Evolutionary conservation across 2,797 vertebrate genomes (phyloP).

Genomic region (Neomorphus geoffroyi): DNA sequence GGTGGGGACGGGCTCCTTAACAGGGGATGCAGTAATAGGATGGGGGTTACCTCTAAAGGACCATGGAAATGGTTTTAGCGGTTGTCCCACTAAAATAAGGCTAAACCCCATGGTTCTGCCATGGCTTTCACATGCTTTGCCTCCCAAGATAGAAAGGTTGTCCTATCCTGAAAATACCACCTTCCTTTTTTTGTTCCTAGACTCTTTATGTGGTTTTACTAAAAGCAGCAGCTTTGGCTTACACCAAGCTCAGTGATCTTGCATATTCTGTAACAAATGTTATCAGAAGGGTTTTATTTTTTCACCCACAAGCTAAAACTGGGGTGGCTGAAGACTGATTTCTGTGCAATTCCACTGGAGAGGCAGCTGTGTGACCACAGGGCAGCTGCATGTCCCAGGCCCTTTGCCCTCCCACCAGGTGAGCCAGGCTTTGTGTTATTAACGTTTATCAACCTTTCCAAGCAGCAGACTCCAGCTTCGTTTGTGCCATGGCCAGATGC

Average conservation of each 20-base stretch:
- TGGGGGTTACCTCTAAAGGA: background rate
- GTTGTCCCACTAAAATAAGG: background rate
- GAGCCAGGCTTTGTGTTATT: background rate
- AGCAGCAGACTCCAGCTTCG: background rate
- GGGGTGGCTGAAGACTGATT: background rate
- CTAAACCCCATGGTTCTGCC: background rate
- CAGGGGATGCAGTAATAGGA: no score
- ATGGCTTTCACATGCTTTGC: background rate
- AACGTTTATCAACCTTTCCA: background rate
- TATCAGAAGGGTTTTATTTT: fast-evolving
- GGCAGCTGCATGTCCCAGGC: background rate
- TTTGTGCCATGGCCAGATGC: background rate
- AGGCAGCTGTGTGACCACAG: background rate
- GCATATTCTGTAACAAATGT: background rate
- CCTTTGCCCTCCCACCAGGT: background rate
- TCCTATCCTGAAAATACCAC: background rate
- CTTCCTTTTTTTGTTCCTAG: background rate
- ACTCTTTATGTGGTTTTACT: background rate
- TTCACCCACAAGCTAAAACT: background rate
- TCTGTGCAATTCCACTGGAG: background rate
- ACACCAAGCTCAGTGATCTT: background rate
- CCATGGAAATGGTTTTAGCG: background rate
- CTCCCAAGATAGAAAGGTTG: background rate
- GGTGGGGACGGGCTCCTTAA: no score
- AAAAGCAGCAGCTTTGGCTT: background rate